A percentile compares a stretch with the other conserved stretches of the same genome.
phyloP scores from a whole-genome alignment of 2,113 vertebrate genomes.

The Platysternon megacephalum region DNA sequence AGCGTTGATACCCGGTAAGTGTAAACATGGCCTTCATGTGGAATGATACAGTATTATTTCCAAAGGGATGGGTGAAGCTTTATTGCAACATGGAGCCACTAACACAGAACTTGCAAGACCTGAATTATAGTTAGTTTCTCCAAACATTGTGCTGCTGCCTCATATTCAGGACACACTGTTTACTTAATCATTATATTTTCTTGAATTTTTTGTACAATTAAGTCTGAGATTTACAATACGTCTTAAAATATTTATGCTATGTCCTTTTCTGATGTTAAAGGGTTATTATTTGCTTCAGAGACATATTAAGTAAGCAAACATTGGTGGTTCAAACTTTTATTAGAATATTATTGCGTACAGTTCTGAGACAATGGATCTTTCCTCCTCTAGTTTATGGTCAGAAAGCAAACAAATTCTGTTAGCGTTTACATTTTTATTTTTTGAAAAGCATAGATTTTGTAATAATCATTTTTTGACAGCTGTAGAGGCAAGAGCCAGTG shows the following conservation, averaged over 20 bases:
- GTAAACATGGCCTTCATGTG: neutral
- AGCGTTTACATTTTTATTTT: neutral
- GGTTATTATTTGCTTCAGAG: neutral
- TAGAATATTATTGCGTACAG: neutral
- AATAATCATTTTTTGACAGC: neutral
- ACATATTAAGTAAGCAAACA: neutral
- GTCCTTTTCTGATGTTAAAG: neutral
- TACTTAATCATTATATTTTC: neutral
- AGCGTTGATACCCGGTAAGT: no score
- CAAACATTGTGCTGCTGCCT: neutral
- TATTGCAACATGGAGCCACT: neutral
- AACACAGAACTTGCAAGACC: neutral
- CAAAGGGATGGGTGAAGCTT: neutral
- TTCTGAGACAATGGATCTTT: neutral
- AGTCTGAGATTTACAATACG: neutral
- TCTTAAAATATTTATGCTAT: neutral
- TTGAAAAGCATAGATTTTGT: neutral
- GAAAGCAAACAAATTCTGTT: neutral
- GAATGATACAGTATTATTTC: neutral
- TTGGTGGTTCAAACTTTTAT: neutral
- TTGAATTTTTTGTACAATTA: neutral
- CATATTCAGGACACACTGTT: neutral
- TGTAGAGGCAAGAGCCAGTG: neutral
- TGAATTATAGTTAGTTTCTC: neutral
- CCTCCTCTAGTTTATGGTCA: neutral